Conservation (phyloP, 2,888 invertebrate genomes). For the Melipona beecheii region DNA sequence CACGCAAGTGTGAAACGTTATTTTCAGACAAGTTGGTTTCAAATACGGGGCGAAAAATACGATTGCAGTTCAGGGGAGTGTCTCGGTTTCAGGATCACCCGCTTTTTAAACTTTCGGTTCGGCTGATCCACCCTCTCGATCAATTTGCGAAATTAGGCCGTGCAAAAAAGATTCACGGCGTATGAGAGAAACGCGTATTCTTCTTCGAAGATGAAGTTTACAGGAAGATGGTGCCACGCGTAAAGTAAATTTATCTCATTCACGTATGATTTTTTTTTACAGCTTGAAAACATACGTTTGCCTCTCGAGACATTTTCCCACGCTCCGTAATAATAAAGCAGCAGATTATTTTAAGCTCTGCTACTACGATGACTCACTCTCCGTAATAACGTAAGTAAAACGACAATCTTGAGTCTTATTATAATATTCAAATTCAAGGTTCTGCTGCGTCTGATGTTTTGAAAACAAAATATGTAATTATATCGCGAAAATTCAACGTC, state of each 20-base stretch:
- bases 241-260: neutral
- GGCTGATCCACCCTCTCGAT: neutral
- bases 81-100: conserved; percentile 21
- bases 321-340: neutral
- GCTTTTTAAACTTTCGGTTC: neutral
- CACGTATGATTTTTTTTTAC: neutral
- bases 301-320: conserved; percentile 15
- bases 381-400: conserved; percentile 18
- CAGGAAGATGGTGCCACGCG: neutral
- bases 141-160: neutral
- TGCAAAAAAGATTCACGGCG: neutral
- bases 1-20: conserved; percentile 40
- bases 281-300: neutral
- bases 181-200: neutral
- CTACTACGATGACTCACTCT: conserved; percentile 18
- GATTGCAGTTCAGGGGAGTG: conserved; percentile 15
- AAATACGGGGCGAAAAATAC: conserved; percentile 23
- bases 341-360: conserved; percentile 16
- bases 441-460: too few species aligned
- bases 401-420: conserved; percentile 1
- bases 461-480: neutral
- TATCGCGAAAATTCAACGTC: too few species aligned
- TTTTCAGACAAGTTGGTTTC: conserved; percentile 39
- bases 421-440: too few species aligned
- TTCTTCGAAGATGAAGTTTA: neutral